Evolutionary conservation across 2,888 invertebrate genomes (phyloP).

Genomic region (Apoda limacodes): DNA sequence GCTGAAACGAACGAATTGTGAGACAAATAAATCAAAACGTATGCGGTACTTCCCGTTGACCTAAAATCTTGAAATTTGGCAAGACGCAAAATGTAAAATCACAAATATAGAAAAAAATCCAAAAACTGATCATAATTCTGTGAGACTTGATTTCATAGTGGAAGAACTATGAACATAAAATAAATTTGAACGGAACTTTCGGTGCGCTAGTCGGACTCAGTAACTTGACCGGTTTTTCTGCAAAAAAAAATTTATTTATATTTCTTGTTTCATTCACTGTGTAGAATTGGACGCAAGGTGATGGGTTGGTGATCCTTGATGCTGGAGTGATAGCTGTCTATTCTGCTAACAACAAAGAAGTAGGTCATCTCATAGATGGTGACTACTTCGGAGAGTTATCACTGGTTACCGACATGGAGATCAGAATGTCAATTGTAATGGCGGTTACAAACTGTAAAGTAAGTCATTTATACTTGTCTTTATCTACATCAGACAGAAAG

Average conservation of each 20-base stretch:
- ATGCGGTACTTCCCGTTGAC: too few species aligned
- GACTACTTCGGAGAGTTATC: conserved; percentile 30
- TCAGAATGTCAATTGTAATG: conserved; percentile 21
- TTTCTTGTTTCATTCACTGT: conserved; percentile 5
- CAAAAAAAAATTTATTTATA: conserved; percentile 1
- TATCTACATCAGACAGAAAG: too few species aligned
- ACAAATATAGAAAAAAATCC: too few species aligned
- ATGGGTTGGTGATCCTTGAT: conserved; percentile 26
- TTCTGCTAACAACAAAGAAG: conserved; percentile 18
- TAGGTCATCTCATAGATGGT: conserved; percentile 28
- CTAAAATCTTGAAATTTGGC: too few species aligned
- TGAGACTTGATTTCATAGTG: too few species aligned
- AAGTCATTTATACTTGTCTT: too few species aligned
- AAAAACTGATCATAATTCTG: too few species aligned
- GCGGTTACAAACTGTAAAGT: conserved; percentile 26
- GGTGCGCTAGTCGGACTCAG: background rate
- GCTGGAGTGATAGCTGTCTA: conserved; percentile 27
- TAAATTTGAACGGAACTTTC: too few species aligned
- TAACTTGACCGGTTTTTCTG: background rate
- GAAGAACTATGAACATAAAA: too few species aligned
- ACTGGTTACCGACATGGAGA: conserved; percentile 26
- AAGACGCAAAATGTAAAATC: too few species aligned
- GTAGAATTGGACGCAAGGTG: conserved; percentile 24
- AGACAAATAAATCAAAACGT: background rate
- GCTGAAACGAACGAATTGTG: conserved; percentile 8